Evolutionary conservation across 2,113 vertebrate genomes (phyloP).

Genomic region (Eurypyga helias): DNA sequence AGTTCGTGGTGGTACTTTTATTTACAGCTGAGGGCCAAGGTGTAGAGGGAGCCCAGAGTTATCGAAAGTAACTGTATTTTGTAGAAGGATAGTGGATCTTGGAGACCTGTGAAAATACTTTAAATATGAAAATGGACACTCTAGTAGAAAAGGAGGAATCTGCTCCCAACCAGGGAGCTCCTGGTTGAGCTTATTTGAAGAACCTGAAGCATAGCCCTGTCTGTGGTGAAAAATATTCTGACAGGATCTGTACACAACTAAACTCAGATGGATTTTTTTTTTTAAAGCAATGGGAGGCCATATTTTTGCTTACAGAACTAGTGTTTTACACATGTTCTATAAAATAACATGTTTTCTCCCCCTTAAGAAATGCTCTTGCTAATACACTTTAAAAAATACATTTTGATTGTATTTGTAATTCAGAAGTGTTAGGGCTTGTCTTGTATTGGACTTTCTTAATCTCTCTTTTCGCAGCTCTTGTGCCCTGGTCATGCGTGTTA

Average conservation of each 20-base stretch:
- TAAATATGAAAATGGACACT: not conserved
- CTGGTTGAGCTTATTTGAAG: not conserved
- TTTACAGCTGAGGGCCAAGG: not conserved
- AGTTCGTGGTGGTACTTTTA: not conserved
- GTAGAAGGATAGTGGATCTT: not conserved
- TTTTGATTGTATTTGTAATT: not conserved
- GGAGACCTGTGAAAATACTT: not conserved
- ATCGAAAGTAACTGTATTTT: not conserved
- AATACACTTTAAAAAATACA: not conserved
- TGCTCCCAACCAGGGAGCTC: not conserved
- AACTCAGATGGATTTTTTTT: not conserved
- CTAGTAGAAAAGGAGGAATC: not conserved
- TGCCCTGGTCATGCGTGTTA: not conserved
- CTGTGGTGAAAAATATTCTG: not conserved
- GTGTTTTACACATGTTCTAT: not conserved
- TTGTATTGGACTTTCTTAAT: not conserved
- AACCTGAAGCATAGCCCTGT: not conserved
- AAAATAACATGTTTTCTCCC: not conserved
- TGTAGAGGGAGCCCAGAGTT: not conserved
- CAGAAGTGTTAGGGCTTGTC: not conserved
- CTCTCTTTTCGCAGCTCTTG: not conserved
- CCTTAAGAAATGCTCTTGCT: not conserved
- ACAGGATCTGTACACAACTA: not conserved
- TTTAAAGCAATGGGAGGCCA: not conserved
- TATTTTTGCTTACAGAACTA: not conserved